phyloP scores from a whole-genome alignment of 1,140 invertebrate species.

The Eufriesea mexicana region DNA sequence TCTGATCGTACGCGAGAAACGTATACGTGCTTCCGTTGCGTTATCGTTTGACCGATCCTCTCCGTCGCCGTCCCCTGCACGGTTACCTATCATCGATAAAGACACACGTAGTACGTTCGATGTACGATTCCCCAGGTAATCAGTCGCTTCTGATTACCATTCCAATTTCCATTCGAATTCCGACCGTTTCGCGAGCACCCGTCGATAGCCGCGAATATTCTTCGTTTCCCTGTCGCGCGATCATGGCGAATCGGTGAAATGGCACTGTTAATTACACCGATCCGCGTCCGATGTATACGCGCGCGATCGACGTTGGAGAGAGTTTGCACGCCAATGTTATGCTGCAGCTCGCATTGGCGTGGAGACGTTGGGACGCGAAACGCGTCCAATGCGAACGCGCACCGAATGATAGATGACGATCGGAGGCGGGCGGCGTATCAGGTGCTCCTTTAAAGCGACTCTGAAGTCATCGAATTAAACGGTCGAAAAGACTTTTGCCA shows the following conservation, averaged over 20 bases:
- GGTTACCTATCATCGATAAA: conserved; percentile 58
- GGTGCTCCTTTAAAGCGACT: background rate
- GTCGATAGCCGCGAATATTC: background rate
- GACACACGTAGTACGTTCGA: background rate
- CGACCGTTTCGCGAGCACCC: background rate
- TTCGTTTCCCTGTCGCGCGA: background rate
- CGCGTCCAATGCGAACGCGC: background rate
- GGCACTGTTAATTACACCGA: background rate
- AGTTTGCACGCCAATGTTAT: conserved; percentile 8
- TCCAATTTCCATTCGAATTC: background rate
- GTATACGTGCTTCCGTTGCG: conserved; percentile 57
- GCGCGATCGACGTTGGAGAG: background rate
- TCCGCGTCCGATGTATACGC: too few relatives aligned
- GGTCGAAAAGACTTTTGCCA: conserved; percentile 29
- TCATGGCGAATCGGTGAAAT: too few relatives aligned
- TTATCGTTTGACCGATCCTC: conserved; percentile 60
- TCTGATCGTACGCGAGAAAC: conserved; percentile 48
- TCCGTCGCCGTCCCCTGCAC: background rate
- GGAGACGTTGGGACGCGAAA: conserved; percentile 21
- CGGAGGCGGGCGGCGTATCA: background rate
- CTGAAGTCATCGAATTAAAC: conserved; percentile 43
- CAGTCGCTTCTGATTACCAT: background rate
- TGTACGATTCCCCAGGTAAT: background rate
- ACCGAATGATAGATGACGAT: conserved; percentile 19
- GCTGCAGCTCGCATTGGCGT: background rate